Base-by-base conservation (phyloP, 2,113 vertebrate genomes). In the Lanius collurio region DNA sequence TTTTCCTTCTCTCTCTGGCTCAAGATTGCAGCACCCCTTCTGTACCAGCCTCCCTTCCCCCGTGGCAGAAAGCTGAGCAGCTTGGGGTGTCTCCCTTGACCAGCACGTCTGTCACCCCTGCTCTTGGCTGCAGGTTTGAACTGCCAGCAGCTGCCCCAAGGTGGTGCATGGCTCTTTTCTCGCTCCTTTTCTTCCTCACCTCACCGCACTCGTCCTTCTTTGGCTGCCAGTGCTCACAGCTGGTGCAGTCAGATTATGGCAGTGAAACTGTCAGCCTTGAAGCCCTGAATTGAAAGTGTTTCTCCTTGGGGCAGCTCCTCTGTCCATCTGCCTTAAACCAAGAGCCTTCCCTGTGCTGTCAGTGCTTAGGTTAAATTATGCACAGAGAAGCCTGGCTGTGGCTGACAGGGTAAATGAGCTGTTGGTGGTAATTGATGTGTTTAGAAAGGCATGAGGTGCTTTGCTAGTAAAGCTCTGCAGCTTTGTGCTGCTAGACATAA, bases 41-140 rank as follows among this genome's bases (percentile, higher is more conserved):
- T 94, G 73, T 28, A 95, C 53, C 30, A 97, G 41, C 19, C 19
- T 83, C 18, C 96, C 89, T 84, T 97, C 94, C 68, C 95, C 39
- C 2, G 79, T 69, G 53, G 86, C 90, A 44, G 94, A 91, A 63
- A 86, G 68, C 50, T 95, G 86, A 76, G 80, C 65, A 16, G 64
- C 82, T 47, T 74, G 81, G 22, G 82, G 78, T 53, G 78, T 90
- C 41, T 96, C 87, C 19, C n/a, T 89, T 2, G 7, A 78, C 55
- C 17, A 31, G 27, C 84, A 35, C 56, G 4, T 30, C 46, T 47
- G 59, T 89, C 7, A 42, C 76, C 18, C 47, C 42, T 65, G 77
- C 70, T 56, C 23, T 35, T 9, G 10, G 64, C 70, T 24, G 24
- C 1, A 0, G 21, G 21, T 63, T 65, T 44, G 41, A 82, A 52